Base-by-base conservation (phyloP, 2,888 invertebrate genomes). In the Ennomos fuscantarius region DNA sequence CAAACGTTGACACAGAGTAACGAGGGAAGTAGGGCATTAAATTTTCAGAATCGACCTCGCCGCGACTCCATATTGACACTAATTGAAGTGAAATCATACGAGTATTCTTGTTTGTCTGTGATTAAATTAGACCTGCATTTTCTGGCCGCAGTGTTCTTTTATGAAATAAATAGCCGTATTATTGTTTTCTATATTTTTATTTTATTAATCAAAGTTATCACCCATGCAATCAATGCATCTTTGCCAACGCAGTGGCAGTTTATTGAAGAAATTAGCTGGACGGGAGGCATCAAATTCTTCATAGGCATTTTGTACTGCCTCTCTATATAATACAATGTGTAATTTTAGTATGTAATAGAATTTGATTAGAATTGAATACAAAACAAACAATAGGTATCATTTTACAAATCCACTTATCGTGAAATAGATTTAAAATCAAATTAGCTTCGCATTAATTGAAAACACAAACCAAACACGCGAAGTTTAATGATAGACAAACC, bases 1-100 rank as follows among this genome's bases (percentile, higher is more conserved):
- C 34, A 52, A 42, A 52, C 52, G 57, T 57, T 57, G 57, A 57
- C 57, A 52, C 70, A 73, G 76, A 78, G 76, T 76, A 78, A 78
- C 77, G 78, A 73, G 72, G 70, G 74, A 67, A 69, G 69, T 52
- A 66, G 53, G 63, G 66, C 78, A 82, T 84, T 82, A 81, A 82
- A 79, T 76, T 82, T 84, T 84, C 84, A 83, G 69, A 49, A 48
- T 51, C 65, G 66, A 66, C 76, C 74, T 72, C 72, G 70, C 72
- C 65, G 72, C 74, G 65, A 69, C 71, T 73, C 74, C 70, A 74
- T 74, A 72, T 70, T 71, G 70, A 68, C 72, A 68, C 71, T 76
- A 82, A 82, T 81, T 80, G 78, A 75, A 78, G 75, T n/a, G n/a
- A n/a, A n/a, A n/a, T n/a, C n/a, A n/a, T n/a, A n/a, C n/a, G n/a